Percentiles rank a stretch among this genome's conserved stretches.
These are phyloP conservation scores for Athrips mouffetella DNA, from an alignment of 2,888 invertebrate species.

Conservation along the genomic window DNA sequence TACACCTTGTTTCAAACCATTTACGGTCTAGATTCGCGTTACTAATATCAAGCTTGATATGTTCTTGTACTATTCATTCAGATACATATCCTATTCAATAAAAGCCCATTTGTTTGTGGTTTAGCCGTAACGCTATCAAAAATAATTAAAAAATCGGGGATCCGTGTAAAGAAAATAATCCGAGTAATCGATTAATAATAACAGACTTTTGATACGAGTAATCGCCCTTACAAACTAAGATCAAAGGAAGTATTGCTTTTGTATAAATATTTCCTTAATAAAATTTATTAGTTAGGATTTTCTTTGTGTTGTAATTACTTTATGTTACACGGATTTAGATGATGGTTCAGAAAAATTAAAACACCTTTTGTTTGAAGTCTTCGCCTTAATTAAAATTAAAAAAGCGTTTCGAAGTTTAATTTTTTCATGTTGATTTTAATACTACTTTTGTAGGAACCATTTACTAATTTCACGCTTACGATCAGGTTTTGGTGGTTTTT, in stretches of 20 bases:
- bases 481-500: no score
- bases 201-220: constrained; percentile 32
- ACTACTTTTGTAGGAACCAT: no score
- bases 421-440: no score
- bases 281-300: constrained; percentile 20
- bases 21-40: no score
- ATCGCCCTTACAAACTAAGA: constrained; percentile 21
- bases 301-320: constrained; percentile 8
- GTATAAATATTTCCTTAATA: constrained; percentile 24
- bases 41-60: constrained; percentile 28
- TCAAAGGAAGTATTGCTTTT: constrained; percentile 27
- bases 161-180: constrained; percentile 38
- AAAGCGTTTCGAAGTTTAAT: no score
- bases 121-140: constrained; percentile 36
- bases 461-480: no score
- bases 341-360: neutral
- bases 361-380: no score
- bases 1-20: no score
- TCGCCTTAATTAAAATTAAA: no score
- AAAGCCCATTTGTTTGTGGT: constrained; percentile 30
- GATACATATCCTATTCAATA: constrained; percentile 24
- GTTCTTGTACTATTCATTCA: constrained; percentile 37
- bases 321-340: neutral
- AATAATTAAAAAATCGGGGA: constrained; percentile 33
- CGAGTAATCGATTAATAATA: constrained; percentile 42